Base-by-base conservation (phyloP, 1,140 invertebrate genomes). In the Calliopsis andreniformis region DNA sequence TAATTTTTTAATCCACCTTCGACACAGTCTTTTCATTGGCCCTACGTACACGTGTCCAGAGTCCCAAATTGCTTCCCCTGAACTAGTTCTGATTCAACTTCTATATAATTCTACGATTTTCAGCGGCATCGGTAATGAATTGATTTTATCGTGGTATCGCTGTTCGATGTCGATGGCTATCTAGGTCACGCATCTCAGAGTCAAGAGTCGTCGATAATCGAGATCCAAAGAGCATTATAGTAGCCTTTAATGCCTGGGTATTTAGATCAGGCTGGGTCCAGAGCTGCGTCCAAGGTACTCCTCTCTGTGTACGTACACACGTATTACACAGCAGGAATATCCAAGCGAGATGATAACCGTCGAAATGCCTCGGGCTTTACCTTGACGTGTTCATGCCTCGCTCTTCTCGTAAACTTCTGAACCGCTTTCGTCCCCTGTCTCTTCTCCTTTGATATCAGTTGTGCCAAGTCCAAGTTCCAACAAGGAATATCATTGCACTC, bases 351-450 rank as follows among this genome's bases (percentile, higher is more conserved):
- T 55, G 70, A 68, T 84, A 79, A 86, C 80, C 80, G 84, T 69
- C 78, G 49, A 47, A 56, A 66, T 47, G 85, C 80, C 83, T 45
- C 64, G 55, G 75, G 85, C 75, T 63, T 72, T 55, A 75, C 73
- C 83, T 84, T 86, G 83, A 87, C 85, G 85, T 86, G 83, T 87
- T 87, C 85, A 86, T 87, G 83, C 78, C 67, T 53, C 77, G 77
- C 63, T 82, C 80, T 82, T 80, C 83, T 85, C 86, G 85, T 87
- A 87, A 87, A 86, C 83, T 82, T 80, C 76, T 73, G 39, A 23
- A 58, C 53, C 73, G 43, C 81, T 82, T 25, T 47, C 76, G 49
- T 35, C 59, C 63, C 47, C 49, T 83, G 43, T 68, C 59, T 66
- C 51, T 76, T 39, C 68, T 39, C 72, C 43, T 56, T 62, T 30